Evolutionary conservation across 2,888 invertebrate genomes (phyloP).

Genomic region (Villa cingulata): DNA sequence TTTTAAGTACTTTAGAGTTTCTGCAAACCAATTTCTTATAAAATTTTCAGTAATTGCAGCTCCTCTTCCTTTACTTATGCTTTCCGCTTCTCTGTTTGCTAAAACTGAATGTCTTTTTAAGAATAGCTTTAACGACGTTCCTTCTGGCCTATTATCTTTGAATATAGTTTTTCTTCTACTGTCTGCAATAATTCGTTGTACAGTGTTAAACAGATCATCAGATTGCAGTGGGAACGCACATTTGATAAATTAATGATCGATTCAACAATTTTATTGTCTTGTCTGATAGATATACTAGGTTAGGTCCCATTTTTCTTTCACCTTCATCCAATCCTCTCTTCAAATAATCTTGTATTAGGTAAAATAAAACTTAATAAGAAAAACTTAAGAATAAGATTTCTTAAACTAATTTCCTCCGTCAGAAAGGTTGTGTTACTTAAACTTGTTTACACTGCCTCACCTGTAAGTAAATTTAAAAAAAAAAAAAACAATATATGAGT

Average conservation of each 20-base stretch:
- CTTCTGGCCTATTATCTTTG: neutral
- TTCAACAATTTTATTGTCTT: constrained; percentile 5
- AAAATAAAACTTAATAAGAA: too few relatives aligned
- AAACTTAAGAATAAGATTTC: too few relatives aligned
- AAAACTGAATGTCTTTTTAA: constrained; percentile 6
- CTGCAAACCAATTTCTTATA: too few relatives aligned
- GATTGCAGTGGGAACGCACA: constrained; percentile 7
- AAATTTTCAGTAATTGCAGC: constrained; percentile 4
- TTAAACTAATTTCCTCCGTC: too few relatives aligned
- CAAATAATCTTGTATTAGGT: too few relatives aligned
- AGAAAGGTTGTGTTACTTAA: too few relatives aligned
- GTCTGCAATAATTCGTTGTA: too few relatives aligned
- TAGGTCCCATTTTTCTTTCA: constrained; percentile 4
- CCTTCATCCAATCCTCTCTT: too few relatives aligned
- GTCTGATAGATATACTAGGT: constrained; percentile 5
- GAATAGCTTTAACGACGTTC: constrained; percentile 3
- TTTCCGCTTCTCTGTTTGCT: constrained; percentile 8
- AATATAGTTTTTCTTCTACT: too few relatives aligned
- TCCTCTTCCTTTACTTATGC: constrained; percentile 7
- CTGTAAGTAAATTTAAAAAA: too few relatives aligned
- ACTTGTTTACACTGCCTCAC: too few relatives aligned
- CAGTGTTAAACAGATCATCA: constrained; percentile 8
- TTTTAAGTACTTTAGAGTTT: constrained; percentile 8
- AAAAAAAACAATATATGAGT: too few relatives aligned
- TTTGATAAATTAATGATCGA: constrained; percentile 7